Conservation (phyloP, 2,888 invertebrate species). For the Petrophora chlorosata region DNA sequence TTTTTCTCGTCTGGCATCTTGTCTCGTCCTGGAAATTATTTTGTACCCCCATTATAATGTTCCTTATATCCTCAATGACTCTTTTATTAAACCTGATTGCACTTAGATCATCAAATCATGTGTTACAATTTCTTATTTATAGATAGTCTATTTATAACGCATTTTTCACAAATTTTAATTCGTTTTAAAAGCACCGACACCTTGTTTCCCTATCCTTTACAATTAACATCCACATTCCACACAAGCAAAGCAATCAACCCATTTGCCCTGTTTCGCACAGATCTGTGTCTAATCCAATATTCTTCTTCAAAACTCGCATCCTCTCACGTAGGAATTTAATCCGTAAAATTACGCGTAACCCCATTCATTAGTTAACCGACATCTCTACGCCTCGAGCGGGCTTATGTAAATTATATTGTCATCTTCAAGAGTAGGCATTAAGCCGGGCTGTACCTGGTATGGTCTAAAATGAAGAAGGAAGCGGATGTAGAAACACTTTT, state of each 20-base stretch:
- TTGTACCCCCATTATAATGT: too few species aligned
- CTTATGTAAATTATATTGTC: constrained; percentile 71
- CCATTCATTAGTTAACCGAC: constrained; percentile 50
- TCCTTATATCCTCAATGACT: too few species aligned
- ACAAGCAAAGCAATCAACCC: constrained; percentile 18
- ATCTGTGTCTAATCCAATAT: constrained; percentile 29
- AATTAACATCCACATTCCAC: neutral
- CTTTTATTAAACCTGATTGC: too few species aligned
- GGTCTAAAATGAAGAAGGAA: neutral
- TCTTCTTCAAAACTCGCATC: constrained; percentile 25
- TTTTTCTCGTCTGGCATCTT: too few species aligned
- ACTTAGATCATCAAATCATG: too few species aligned
- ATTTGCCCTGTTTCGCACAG: constrained; percentile 10
- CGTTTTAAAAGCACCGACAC: too few species aligned
- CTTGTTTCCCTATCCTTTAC: too few species aligned
- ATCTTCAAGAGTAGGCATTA: constrained; percentile 66
- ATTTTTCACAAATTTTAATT: too few species aligned
- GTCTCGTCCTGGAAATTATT: too few species aligned
- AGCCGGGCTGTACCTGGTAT: constrained; percentile 30
- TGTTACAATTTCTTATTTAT: too few species aligned
- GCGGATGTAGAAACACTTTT: neutral
- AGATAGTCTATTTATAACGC: too few species aligned
- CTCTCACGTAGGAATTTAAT: constrained; percentile 31
- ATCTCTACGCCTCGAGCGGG: constrained; percentile 49
- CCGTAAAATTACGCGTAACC: constrained; percentile 39